Percentiles rank a stretch among this genome's conserved stretches.
phyloP scores from a whole-genome alignment of 2,113 vertebrate genomes.

The Sceloporus tristichus region DNA sequence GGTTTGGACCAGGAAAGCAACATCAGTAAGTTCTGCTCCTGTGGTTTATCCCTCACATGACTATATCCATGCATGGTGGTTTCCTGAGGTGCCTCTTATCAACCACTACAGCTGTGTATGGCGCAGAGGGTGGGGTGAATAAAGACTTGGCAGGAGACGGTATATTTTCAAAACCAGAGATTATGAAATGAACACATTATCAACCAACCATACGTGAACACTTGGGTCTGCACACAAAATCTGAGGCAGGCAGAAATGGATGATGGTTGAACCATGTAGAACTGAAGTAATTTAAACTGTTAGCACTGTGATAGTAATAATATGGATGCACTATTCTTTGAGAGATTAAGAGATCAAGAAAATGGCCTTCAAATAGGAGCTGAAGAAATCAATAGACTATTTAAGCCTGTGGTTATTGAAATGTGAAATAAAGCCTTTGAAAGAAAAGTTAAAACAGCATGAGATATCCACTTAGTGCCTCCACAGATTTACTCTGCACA shows the following conservation, averaged over 20 bases:
- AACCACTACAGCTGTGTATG: neutral
- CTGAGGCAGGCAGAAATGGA: neutral
- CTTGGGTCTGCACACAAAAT: neutral
- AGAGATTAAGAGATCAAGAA: slow-evolving; percentile 18
- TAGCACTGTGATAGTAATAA: slow-evolving; percentile 1
- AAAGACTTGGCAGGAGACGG: neutral
- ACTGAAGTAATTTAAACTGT: slow-evolving; percentile 9
- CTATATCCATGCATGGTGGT: neutral
- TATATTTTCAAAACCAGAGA: neutral
- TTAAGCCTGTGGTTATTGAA: neutral
- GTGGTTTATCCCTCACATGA: neutral
- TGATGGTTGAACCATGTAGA: neutral
- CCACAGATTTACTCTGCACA: neutral
- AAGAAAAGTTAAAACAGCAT: neutral
- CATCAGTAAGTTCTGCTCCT: neutral
- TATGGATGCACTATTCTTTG: neutral
- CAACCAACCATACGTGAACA: neutral
- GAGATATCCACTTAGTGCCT: rapidly evolving
- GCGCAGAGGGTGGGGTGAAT: neutral
- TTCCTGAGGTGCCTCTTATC: neutral
- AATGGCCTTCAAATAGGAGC: neutral
- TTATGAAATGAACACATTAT: slow-evolving; percentile 1
- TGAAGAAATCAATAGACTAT: neutral
- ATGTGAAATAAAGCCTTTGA: neutral
- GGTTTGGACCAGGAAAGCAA: neutral